Conservation (phyloP, 1,140 invertebrate species). For the Drosophila mayri region DNA sequence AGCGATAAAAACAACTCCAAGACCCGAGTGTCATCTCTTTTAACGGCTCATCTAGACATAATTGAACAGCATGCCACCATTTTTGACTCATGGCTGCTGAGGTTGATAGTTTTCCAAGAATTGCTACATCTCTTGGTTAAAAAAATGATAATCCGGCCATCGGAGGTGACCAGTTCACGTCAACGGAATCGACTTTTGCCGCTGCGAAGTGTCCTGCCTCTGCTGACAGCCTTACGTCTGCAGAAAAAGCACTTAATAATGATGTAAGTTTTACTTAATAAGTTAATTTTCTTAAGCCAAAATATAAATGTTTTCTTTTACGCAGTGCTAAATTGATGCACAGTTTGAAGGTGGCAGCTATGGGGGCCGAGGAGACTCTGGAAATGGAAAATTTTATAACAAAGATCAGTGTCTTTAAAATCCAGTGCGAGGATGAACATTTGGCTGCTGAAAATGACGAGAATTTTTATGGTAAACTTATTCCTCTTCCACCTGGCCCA, state of each 20-base stretch:
- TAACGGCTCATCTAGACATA: conserved; percentile 33
- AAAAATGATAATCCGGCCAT: conserved; percentile 14
- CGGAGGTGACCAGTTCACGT: background rate
- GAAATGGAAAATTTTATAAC: conserved; percentile 48
- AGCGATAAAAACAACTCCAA: conserved; percentile 1
- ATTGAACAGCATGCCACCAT: conserved; percentile 16
- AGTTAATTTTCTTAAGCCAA: background rate
- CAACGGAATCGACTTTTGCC: conserved; percentile 27
- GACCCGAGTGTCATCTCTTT: background rate
- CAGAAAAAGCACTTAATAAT: conserved; percentile 29
- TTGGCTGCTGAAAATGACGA: too few species aligned
- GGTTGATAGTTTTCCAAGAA: conserved; percentile 28
- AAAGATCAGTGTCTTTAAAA: conserved; percentile 49
- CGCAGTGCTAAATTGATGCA: conserved; percentile 33
- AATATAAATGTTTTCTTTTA: background rate
- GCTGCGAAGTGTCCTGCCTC: conserved; percentile 22
- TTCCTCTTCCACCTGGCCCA: conserved; percentile 39
- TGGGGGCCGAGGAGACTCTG: conserved; percentile 7
- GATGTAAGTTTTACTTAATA: conserved; percentile 29
- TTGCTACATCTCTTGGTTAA: conserved; percentile 37
- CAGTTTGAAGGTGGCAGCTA: conserved; percentile 4
- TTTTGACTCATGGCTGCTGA: conserved; percentile 50
- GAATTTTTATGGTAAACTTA: conserved; percentile 4
- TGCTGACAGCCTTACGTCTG: conserved; percentile 39
- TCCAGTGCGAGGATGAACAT: conserved; percentile 40